These are phyloP conservation scores for Heterodera schachtii DNA, from an alignment of 1,140 invertebrate genomes.

Conservation along the genomic window DNA sequence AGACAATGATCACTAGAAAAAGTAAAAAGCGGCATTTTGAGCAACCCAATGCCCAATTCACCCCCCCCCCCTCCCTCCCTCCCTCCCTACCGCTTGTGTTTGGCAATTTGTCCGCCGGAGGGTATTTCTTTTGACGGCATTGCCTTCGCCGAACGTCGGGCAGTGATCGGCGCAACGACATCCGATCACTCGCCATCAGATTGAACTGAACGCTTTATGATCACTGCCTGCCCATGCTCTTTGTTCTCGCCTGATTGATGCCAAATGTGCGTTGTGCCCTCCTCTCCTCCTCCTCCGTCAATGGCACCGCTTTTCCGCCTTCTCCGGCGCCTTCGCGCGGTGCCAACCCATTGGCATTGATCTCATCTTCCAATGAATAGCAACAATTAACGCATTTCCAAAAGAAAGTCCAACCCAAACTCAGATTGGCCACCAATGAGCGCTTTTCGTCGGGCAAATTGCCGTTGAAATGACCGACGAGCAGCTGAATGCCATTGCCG, in stretches of 20 bases:
- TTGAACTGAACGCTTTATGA: constrained; percentile 80
- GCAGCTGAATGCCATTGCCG: constrained; percentile 52
- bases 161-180: constrained; percentile 90
- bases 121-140: constrained; percentile 58
- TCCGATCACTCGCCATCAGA: constrained; percentile 92
- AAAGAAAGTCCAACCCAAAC: constrained; percentile 40
- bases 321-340: constrained; percentile 53
- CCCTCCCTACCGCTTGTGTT: constrained; percentile 70
- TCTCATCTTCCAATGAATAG: constrained; percentile 52
- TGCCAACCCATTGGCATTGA: constrained; percentile 62
- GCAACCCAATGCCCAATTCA: background rate
- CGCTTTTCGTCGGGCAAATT: constrained; percentile 59
- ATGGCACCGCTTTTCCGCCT: constrained; percentile 49
- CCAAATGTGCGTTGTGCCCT: constrained; percentile 60
- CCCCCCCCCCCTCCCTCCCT: no score
- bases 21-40: background rate
- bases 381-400: background rate
- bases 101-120: constrained; percentile 69
- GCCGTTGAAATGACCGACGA: constrained; percentile 65
- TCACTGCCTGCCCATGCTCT: background rate
- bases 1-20: constrained; percentile 78
- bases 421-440: constrained; percentile 43
- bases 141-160: constrained; percentile 79
- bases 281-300: constrained; percentile 53
- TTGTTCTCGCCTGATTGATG: constrained; percentile 80